Base-by-base conservation (phyloP, 2,888 invertebrate species). In the Papilio gigon region DNA sequence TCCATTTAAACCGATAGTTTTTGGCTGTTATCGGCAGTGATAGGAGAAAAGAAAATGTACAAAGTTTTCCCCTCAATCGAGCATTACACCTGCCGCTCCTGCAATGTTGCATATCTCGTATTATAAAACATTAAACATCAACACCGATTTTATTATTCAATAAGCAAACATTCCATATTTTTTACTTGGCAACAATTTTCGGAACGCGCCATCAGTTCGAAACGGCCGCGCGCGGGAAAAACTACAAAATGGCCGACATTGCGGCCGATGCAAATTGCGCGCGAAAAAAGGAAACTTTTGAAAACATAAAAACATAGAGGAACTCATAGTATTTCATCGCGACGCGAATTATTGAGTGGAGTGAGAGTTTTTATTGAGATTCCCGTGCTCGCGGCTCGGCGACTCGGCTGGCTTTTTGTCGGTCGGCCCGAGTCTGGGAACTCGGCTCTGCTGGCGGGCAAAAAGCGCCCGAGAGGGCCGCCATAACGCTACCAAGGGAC, bases 301-400 rank as follows among this genome's bases (percentile, higher is more conserved):
- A 27, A 40, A 73, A 75, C 75, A 82, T 85, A 90, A 92, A 91
- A 92, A 90, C 81, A 78, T 78, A 79, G 82, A 86, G 85, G 89
- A 90, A 88, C 88, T 90, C 88, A 89, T 89, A 90, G 88, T 90
- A 89, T 90, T 89, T 89, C 89, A 90, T 90, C 89, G 89, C 84
- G 87, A 86, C 85, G 86, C 82, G 85, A 82, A 88, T 88, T 90
- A 90, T 91, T 88, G 88, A 87, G 87, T 84, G 83, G 82, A 83
- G 83, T 83, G 81, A 78, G 75, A 72, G 87, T 90, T 81, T 81
- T 82, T 82, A 78, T 68, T 63, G 70, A 78, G 78, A 82, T 81
- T 82, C 81, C 77, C 77, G 74, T 70, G 78, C 71, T 75, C 76
- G 77, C 75, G 74, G 76, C 77, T 72, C 75, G 72, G 71, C 71